Evolutionary conservation across 1,140 invertebrate genomes (phyloP), one percentile per base, ranked within the genome.

Genomic region (Euglossa dilemma): DNA sequence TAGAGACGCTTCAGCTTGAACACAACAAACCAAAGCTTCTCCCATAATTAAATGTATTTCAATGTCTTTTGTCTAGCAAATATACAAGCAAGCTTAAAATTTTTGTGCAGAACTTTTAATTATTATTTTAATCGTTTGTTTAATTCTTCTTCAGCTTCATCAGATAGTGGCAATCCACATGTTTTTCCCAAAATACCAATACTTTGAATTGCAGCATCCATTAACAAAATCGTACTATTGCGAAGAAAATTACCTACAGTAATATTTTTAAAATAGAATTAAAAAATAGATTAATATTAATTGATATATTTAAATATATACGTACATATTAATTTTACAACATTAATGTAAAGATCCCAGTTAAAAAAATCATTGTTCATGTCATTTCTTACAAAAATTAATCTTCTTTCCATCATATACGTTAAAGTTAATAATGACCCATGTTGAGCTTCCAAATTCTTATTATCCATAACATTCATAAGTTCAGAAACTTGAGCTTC

Each of bases 31-130:
- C 52, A 99, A 94, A n/a, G 97, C 96, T 91, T 98, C 97, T n/a
- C 97, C 98, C 84, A 98, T 96, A 85, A 96, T 96, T 78, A 98
- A 95, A 93, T 98, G 98, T 45, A 98, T 95, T 91, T 98, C 97
- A 47, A 97, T 95, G 89, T 97, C 97, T 94, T 97, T 97, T 50
- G 97, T 97, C 96, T 97, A 94, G 94, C 88, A 83, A 86, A 67
- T 64, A 80, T 69, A 80, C 72, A 78, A 61, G 45, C 14, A 70
- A 59, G 20, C 14, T 23, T 47, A 72, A 70, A 76, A 75, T 43
- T 28, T 80, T 1, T 67, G 59, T 67, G 71, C 70, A 79, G 70
- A 63, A 73, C 78, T 25, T 9, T 6, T 4, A 43, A 63, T 43
- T 43, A 50, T 14, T 52, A 57, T 12, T 43, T n/a, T n/a, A 8